Evolutionary conservation across 2,888 invertebrate species (phyloP), one percentile per base, ranked within the genome.

Genomic region (Sinotaia quadrata): DNA sequence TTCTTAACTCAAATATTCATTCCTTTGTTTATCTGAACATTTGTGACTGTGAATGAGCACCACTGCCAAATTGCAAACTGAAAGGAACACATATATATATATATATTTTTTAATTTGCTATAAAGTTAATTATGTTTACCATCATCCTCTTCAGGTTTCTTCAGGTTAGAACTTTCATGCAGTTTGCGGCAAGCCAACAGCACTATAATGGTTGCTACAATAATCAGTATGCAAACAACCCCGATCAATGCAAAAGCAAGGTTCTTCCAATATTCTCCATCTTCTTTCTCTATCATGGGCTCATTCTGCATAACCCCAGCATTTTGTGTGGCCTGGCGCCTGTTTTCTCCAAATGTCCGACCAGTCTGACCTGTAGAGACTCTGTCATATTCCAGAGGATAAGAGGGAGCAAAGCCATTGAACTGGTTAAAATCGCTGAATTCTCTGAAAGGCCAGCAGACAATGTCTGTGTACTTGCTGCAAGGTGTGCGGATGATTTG

Each of bases 231-330:
- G 75, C 82, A 79, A 24, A 84, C 70, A 4, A 81, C 76, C 2
- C 78, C 83, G 58, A 81, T 84, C 57, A 84, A 71, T 18, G 81
- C 79, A 73, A 80, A 80, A 0, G 84, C 80, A 33, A 84, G 68
- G 27, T 75, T 77, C 54, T 76, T 76, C 84, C 84, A 84, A 44
- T 82, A 76, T 33, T 74, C 62, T 47, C 77, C 71, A 41, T 80
- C 80, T 10, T 78, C 79, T 36, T 78, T 77, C 12, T 78, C 67
- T n/a, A 74, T 68, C 3, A 67, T 65, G 2, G 70, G 69, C 27
- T 67, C 67, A 15, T 37, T 59, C 56, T 56, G 56, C 12, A 29
- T 21, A n/a, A 31, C 54, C 12, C 31, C 33, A 33, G 18, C 33
- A 29, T 29, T 7, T 10, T 24, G 4, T 54, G 10, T 18, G 21